Evolutionary conservation across 2,113 vertebrate genomes (phyloP), one percentile per base, ranked within the genome.

Genomic region (Stegastes partitus): DNA sequence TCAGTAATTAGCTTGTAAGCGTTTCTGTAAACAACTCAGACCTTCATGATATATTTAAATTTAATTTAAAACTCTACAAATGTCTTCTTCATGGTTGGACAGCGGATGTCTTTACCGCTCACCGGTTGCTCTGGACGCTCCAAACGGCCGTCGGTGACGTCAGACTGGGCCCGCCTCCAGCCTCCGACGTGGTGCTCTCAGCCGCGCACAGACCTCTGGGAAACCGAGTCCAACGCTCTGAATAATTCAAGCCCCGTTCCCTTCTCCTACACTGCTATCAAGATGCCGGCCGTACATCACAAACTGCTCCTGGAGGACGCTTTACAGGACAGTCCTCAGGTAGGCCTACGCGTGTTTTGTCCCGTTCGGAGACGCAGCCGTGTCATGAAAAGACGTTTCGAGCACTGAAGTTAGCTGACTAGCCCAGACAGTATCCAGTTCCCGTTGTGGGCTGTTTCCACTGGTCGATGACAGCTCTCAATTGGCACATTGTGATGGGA

Each of bases 241-340:
- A 84, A 92, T 91, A 86, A 93, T 93, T 94, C 80, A 90, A 82
- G 76, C 82, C 31, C 62, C 72, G 5, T 47, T 82, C 68, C 51
- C 42, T 74, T 70, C 69, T 83, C 82, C 68, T 79, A 68, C 83
- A 81, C 77, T 22, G 74, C 82, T 74, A 89, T 88, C 96, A 93
- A 94, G 91, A 99, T 99, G 98, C 97, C 97, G 67, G 95, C 96
- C 87, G 96, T 98, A 73, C 97, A 99, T 86, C 97, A 99, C 89
- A 99, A 95, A 84, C 94, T 99, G 81, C 96, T 97, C 49, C 91
- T 99, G 79, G 98, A 99, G 87, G 98, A 99, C 63, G 97, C 97
- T 50, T 83, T 99, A 85, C 97, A 97, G 89, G 97, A 99, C 93
- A 99, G 97, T 93, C 97, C 98, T 58, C 98, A 99, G 97, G 97